Evolutionary conservation across 2,888 invertebrate genomes (phyloP), one percentile per base, ranked within the genome.

Genomic region (Pterostichus niger): DNA sequence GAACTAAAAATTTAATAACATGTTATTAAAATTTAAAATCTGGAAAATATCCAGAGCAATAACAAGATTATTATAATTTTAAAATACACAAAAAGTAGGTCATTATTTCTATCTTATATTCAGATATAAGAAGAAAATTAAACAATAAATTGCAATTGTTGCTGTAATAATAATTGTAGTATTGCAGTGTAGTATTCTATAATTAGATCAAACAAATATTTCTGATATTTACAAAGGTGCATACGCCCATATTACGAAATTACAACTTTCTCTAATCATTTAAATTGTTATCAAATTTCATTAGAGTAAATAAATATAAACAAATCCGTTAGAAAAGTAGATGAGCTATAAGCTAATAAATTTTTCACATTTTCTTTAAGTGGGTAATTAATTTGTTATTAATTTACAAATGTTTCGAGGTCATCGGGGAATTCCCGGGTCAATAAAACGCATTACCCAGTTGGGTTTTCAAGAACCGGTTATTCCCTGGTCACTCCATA

Each of bases 201-300:
- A 75, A 75, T 33, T 75, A 52, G 75, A 75, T 52, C 75, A 75
- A 15, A 33, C 64, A 33, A 54, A 75, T 75, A 75, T 75, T 75
- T 75, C n/a, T 52, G 33, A 49, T 75, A 33, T 33, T 40, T 13
- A 46, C 40, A 40, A 40, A 59, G 11, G 17, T 56, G 64, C 11
- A 73, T 13, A 52, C 75, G 75, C 75, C 75, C 75, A 75, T 75
- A 52, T 75, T 75, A 13, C 52, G 75, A 49, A 75, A 75, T 52
- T 33, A 49, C 75, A 46, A 75, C 75, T 75, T 75, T 75, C 75
- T 75, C 75, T 75, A n/a, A 40, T 31, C 52, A 24, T 73, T 46
- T 73, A 64, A 64, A 64, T 64, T 35, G 49, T 49, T 49, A 49
- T 49, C 49, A 49, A 49, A 49, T 49, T 49, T n/a, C n/a, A n/a